Conservation (phyloP, 2,113 vertebrate genomes). For the Anthoscopus minutus region DNA sequence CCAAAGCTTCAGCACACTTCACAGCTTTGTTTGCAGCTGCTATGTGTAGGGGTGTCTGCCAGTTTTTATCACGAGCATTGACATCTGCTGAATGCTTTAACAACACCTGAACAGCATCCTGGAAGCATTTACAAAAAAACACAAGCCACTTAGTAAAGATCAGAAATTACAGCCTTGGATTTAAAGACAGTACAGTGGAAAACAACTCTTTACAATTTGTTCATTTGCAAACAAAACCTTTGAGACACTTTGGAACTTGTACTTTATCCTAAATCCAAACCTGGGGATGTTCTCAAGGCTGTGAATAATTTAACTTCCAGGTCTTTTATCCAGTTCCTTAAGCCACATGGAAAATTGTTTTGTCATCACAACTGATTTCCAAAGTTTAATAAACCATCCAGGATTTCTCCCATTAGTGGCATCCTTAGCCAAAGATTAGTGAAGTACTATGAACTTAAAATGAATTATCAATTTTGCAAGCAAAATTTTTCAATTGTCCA, state of each 20-base stretch:
- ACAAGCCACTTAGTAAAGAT: neutral
- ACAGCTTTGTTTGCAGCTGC: conserved; percentile 96
- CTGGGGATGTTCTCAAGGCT: neutral
- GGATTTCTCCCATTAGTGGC: neutral
- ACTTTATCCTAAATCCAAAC: neutral
- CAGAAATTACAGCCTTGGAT: neutral
- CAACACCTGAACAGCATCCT: conserved; percentile 97
- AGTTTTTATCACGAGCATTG: conserved; percentile 97
- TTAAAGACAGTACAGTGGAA: neutral
- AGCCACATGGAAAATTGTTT: neutral
- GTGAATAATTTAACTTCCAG: neutral
- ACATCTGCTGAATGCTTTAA: conserved; percentile 97
- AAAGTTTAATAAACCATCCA: neutral
- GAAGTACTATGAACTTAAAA: neutral
- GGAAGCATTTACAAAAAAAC: neutral
- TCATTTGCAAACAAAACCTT: neutral
- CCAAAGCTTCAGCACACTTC: conserved; percentile 93
- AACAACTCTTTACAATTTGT: neutral
- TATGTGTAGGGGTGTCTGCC: conserved; percentile 97
- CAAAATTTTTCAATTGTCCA: neutral
- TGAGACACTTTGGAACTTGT: neutral
- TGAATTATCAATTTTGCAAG: neutral
- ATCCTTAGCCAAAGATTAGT: neutral
- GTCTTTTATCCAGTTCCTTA: neutral
- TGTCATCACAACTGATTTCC: neutral